A percentile compares a stretch with the other conserved stretches of the same genome.
Conservation (phyloP, 2,888 invertebrate genomes). For the Chorisops tibialis region DNA sequence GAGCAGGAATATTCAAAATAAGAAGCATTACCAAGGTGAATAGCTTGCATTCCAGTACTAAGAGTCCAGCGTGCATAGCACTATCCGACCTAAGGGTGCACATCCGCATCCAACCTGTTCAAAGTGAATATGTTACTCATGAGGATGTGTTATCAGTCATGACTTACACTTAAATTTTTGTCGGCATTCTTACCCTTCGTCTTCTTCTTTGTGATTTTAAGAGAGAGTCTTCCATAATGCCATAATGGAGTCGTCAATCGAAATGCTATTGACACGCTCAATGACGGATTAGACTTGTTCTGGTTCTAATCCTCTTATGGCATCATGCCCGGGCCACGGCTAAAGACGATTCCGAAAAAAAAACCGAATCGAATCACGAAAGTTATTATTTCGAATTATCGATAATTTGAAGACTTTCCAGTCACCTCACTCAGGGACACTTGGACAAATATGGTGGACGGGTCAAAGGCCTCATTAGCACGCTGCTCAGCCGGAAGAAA, state of each 20-base stretch:
- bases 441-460: constrained; percentile 6
- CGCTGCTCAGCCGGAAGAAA: constrained; percentile 18
- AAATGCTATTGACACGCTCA: constrained; percentile 16
- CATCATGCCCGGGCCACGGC: not conserved
- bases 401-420: not conserved
- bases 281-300: constrained; percentile 23
- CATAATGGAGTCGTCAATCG: constrained; percentile 21
- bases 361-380: not conserved
- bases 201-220: no score
- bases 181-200: no score
- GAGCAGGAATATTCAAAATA: no score
- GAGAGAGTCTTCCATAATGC: not conserved
- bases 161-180: no score
- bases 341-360: not conserved
- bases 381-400: constrained; percentile 11
- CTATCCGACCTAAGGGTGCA: no score
- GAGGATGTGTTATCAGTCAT: no score
- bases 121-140: no score
- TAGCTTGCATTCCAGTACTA: no score
- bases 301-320: constrained; percentile 15
- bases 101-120: no score
- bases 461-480: constrained; percentile 22
- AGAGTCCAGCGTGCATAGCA: no score
- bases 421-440: constrained; percentile 4
- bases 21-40: no score